Conservation (phyloP, 2,113 vertebrate genomes). For the Tachysurus fulvidraco region DNA sequence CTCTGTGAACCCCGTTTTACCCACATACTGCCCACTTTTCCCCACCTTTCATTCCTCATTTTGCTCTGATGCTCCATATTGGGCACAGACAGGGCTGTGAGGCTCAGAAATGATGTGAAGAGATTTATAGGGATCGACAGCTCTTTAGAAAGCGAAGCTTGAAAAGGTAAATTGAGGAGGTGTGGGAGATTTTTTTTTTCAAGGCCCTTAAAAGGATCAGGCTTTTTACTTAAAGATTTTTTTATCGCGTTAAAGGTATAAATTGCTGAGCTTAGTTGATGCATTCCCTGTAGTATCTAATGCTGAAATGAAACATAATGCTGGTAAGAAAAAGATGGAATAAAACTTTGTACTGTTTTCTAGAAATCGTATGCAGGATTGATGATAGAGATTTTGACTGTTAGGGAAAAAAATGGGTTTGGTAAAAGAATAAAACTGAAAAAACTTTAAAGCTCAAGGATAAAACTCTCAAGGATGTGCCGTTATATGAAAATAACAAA, state of each 20-base stretch:
- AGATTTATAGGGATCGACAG: slow-evolving; percentile 57
- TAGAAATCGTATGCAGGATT: not conserved
- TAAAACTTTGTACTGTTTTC: not conserved
- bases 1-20: slow-evolving; percentile 7
- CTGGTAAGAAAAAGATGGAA: not conserved
- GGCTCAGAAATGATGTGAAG: slow-evolving; percentile 53
- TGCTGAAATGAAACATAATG: not conserved
- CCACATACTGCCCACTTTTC: slow-evolving; percentile 8
- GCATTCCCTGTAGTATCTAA: not conserved
- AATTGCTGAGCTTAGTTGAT: slow-evolving; percentile 18
- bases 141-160: slow-evolving; percentile 49
- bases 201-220: slow-evolving; percentile 5
- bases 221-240: slow-evolving; percentile 26
- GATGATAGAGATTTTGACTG: not conserved
- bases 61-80: not conserved
- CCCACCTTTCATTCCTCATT: slow-evolving; percentile 11
- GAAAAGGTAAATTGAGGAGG: slow-evolving; percentile 25
- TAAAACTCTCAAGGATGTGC: not conserved
- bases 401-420: not conserved
- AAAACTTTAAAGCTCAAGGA: not conserved
- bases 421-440: no score
- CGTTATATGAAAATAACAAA: not conserved
- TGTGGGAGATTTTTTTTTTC: slow-evolving; percentile 28
- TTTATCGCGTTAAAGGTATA: slow-evolving; percentile 38
- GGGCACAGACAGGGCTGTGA: not conserved